Conservation (phyloP, 2,113 vertebrate genomes). For the Ranitomeya imitator region DNA sequence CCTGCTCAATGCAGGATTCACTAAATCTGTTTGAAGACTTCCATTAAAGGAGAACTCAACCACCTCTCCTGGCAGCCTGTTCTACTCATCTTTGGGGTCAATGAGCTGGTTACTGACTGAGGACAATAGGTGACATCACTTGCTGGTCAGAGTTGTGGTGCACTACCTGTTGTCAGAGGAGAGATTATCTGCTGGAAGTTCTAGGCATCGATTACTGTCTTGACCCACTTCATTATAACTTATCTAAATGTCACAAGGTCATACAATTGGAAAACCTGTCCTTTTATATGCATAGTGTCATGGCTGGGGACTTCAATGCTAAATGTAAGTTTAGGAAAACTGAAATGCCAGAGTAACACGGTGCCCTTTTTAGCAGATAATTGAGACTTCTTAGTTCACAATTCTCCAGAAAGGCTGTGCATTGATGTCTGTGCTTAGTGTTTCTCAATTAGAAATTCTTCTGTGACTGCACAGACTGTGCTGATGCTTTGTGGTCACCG, state of each 20-base stretch:
- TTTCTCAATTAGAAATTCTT: constrained; percentile 29
- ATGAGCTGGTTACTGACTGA: background rate
- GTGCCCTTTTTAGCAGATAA: constrained; percentile 20
- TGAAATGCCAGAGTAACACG: background rate
- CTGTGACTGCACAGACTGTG: constrained; percentile 2
- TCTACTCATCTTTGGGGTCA: background rate
- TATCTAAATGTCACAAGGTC: background rate
- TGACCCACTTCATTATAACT: background rate
- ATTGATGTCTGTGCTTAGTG: constrained; percentile 15
- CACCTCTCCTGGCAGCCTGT: too few species aligned
- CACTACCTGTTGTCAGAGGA: background rate
- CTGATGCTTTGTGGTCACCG: constrained; percentile 1
- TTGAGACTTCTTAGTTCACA: background rate
- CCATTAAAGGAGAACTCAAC: too few species aligned
- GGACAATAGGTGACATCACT: too few species aligned
- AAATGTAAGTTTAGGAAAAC: background rate
- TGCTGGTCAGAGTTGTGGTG: background rate
- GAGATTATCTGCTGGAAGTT: too few species aligned
- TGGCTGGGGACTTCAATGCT: background rate
- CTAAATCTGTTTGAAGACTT: too few species aligned
- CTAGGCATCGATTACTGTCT: background rate
- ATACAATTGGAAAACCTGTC: background rate
- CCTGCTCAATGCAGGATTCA: too few species aligned
- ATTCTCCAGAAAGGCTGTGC: constrained; percentile 1
- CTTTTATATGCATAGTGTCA: background rate